Conservation (phyloP, 1,140 invertebrate species). For the Platorchestia sp. region DNA sequence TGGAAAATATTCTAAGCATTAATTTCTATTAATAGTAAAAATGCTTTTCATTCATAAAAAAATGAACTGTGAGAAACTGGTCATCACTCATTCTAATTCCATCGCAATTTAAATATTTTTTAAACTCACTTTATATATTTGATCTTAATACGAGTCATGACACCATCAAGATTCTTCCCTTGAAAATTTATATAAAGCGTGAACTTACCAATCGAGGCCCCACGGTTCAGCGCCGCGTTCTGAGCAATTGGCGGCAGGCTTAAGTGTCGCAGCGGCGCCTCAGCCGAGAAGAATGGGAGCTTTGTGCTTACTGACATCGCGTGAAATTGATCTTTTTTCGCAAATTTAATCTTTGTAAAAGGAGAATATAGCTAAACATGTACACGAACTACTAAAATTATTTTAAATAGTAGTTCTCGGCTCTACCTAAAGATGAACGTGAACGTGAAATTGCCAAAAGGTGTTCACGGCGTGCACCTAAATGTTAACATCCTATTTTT, state of each 20-base stretch:
- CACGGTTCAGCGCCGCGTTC: neutral
- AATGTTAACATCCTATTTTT: neutral
- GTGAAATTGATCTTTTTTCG: neutral
- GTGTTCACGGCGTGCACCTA: neutral
- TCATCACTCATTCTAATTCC: no score
- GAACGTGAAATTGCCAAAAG: neutral
- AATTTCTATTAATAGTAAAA: neutral
- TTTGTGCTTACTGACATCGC: neutral
- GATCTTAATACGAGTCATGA: neutral
- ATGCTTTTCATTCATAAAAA: neutral
- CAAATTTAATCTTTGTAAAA: no score
- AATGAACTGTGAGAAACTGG: no score
- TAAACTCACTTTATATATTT: neutral
- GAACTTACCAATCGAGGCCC: neutral
- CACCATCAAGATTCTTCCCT: neutral
- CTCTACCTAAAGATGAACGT: neutral
- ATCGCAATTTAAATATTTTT: neutral
- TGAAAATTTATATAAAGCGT: no score
- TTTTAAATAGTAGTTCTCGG: neutral
- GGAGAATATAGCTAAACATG: neutral
- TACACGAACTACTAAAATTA: neutral
- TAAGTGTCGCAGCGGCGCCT: neutral
- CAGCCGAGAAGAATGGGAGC: neutral
- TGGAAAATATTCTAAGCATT: neutral
- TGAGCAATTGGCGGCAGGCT: neutral